These are phyloP conservation scores for Ceuthmochares aereus DNA, from an alignment of 2,113 vertebrate genomes.

Conservation along the genomic window DNA sequence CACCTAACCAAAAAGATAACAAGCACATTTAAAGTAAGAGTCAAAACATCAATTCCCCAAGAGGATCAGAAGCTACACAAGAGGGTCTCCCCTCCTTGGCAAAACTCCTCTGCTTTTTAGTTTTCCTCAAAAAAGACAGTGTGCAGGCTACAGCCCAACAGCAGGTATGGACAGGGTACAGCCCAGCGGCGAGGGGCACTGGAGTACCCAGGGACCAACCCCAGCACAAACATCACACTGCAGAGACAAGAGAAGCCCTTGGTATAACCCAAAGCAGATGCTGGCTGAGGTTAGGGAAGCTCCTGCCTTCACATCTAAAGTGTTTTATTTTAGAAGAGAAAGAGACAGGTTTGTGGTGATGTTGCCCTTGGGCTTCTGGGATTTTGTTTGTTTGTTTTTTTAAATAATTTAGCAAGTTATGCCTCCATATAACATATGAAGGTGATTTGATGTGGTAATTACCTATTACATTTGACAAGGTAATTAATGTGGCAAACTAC, in stretches of 20 bases:
- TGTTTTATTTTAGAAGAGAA: neutral
- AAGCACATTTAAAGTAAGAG: neutral
- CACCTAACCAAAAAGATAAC: neutral
- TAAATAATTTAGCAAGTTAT: slow-evolving; percentile 65
- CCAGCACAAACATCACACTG: neutral
- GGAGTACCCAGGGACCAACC: neutral
- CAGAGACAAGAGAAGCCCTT: fast-evolving
- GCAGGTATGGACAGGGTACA: neutral
- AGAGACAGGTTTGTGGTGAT: neutral
- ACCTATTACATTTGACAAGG: slow-evolving; percentile 80
- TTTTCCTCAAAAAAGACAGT: neutral
- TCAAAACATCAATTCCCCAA: neutral
- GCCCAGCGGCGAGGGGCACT: fast-evolving
- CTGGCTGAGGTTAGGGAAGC: neutral
- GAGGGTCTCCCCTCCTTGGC: neutral
- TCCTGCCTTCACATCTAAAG: neutral
- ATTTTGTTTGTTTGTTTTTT: slow-evolving; percentile 63
- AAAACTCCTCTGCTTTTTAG: neutral
- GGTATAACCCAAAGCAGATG: neutral
- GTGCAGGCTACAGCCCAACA: neutral
- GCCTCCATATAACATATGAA: slow-evolving; percentile 58
- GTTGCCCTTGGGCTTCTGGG: slow-evolving; percentile 27
- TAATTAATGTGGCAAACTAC: slow-evolving; percentile 83
- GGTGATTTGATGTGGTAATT: slow-evolving; percentile 81
- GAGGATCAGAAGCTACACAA: neutral